Base-by-base conservation (phyloP, 2,888 invertebrate genomes). In the Catonia carolina region DNA sequence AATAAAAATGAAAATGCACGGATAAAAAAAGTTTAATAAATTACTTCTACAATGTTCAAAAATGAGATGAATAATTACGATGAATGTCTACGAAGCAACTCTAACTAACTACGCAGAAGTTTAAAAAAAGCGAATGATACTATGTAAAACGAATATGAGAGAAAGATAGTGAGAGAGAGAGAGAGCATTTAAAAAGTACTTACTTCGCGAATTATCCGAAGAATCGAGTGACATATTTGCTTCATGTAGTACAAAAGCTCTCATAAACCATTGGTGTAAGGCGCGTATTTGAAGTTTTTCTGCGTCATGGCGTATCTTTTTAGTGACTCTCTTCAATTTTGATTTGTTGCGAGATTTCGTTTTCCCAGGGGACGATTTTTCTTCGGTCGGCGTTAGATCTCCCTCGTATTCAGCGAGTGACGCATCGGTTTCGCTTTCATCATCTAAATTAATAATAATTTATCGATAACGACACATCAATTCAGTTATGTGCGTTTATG, bases 231-330 rank as follows among this genome's bases (percentile, higher is more conserved):
- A 59, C 36, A 61, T 48, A 52, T 60, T 60, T 42, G 55, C 55
- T 45, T 64, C 63, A 55, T 64, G 61, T 4, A 23, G 45, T 36
- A 63, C 64, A 58, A 64, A 61, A 20, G 62, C 61, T 41, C 62
- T 62, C 55, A 63, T 60, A 58, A 64, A 64, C 64, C 64, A 64
- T 49, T 61, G 62, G 48, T 64, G 64, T 51, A 64, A 58, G 20
- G 62, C 62, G 31, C 60, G 58, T 45, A 61, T 61, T 54, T 63
- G 63, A 15, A 62, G 61, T 56, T 62, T 62, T 60, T 64, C 62
- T 48, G 62, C 64, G 53, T 64, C 64, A 4, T 63, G 62, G 2
- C 62, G 61, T 37, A 63, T 62, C 58, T 63, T 63, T 58, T 62
- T 62, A 20, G 61, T 62, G 37, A 59, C 58, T 18, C 59, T 49